Evolutionary conservation across 2,888 invertebrate species (phyloP).

Genomic region (Philopedon plagiatum): DNA sequence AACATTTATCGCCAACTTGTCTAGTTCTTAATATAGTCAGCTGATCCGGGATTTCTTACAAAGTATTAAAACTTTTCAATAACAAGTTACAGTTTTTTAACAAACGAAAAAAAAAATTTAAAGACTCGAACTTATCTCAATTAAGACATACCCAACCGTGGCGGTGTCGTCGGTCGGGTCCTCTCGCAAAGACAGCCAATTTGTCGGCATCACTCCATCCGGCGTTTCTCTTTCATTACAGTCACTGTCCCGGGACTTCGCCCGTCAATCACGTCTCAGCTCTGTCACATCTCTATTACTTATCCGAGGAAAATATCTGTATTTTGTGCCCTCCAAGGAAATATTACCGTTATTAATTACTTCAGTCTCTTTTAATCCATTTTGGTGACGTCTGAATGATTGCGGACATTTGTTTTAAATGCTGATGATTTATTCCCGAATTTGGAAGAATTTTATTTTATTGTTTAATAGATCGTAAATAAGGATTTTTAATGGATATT

Average conservation of each 20-base stretch:
- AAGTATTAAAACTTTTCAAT: no score
- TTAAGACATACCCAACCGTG: conserved; percentile 35
- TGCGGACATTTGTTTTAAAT: conserved; percentile 32
- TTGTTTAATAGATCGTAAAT: not conserved
- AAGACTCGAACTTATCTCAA: conserved; percentile 20
- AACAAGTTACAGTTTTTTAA: no score
- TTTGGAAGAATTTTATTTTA: not conserved
- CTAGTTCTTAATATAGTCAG: no score
- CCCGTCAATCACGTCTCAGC: conserved; percentile 49
- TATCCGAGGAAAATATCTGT: conserved; percentile 45
- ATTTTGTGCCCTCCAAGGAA: conserved; percentile 33
- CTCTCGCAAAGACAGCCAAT: conserved; percentile 39
- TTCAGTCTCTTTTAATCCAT: conserved; percentile 37
- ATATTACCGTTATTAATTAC: conserved; percentile 44
- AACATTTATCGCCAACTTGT: no score
- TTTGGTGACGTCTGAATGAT: conserved; percentile 39
- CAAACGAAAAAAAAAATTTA: no score
- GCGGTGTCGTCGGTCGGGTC: conserved; percentile 38
- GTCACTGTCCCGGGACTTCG: conserved; percentile 44
- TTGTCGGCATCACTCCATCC: conserved; percentile 46
- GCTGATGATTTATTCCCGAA: conserved; percentile 18
- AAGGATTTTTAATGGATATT: not conserved
- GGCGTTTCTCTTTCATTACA: conserved; percentile 44
- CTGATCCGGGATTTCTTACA: no score
- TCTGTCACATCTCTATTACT: conserved; percentile 47